Base-by-base conservation (phyloP, 2,113 vertebrate species). In the Sebastes schlegelii region DNA sequence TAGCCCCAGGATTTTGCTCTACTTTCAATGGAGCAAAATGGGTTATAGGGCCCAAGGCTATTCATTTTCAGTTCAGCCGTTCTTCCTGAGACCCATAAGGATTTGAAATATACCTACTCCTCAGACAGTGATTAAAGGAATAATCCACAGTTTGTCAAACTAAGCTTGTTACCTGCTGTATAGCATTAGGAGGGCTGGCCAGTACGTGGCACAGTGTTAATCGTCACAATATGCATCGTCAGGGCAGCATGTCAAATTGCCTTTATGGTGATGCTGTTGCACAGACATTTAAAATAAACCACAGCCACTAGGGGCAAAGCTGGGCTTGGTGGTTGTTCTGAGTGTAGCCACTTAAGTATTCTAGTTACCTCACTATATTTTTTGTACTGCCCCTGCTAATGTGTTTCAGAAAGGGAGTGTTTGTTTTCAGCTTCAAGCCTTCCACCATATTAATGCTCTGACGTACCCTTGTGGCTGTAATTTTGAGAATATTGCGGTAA, bases 1-100 rank as follows among this genome's bases (percentile, higher is more conserved):
- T 90, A 88, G 87, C 93, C 88, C 63, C 49, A 61, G 84, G 90
- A 88, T 80, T 90, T 78, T 92, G 91, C 80, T 91, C 91, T 65
- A 93, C 82, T 92, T 94, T 91, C 64, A 86, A 6, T 80, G 21
- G 46, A 84, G 85, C 73, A 87, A 92, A 92, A 88, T 93, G 70
- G 91, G 90, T 91, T 91, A 88, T 49, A 23, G 21, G 45, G 66
- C 92, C 83, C 23, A 13, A 76, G 85, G 91, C 86, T 57, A 42
- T 83, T 85, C n/a, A 70, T 89, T 91, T 90, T 84, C 77, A 84
- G 54, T 88, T 75, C 61, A 85, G 55, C 68, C 68, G 74, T 87
- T 90, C 51, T 89, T 82, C 78, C 69, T 55, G 62, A 84, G 70
- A 65, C 49, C 49, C 46, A 63, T 23, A 82, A 79, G 54, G 43